Conservation (phyloP, 2,797 vertebrate species). For the Sparus aurata region DNA sequence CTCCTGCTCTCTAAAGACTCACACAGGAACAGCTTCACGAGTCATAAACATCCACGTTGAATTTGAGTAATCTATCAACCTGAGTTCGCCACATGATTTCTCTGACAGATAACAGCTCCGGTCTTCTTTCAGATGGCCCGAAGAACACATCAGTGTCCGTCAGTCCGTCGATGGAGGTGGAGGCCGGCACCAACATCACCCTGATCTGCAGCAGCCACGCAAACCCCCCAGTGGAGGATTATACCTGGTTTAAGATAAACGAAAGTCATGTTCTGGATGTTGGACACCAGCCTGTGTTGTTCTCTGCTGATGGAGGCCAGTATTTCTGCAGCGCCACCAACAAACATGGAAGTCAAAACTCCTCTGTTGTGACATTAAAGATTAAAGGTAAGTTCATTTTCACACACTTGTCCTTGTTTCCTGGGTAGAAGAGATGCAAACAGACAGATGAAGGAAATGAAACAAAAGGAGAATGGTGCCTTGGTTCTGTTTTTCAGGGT, state of each 20-base stretch:
- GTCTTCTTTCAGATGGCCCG: conserved; percentile 49
- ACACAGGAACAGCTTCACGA: conserved; percentile 8
- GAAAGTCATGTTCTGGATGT: neutral
- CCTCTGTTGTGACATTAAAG: conserved; percentile 34
- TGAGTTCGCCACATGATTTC: too few relatives aligned
- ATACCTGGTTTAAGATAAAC: conserved; percentile 56
- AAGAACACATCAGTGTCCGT: conserved; percentile 56
- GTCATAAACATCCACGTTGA: conserved; percentile 46
- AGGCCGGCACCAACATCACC: conserved; percentile 22
- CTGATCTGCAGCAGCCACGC: conserved; percentile 62
- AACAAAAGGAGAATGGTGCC: too few relatives aligned
- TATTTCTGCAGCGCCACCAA: conserved; percentile 56
- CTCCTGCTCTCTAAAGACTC: conserved; percentile 50
- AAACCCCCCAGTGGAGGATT: conserved; percentile 55
- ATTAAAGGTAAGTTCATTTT: too few relatives aligned
- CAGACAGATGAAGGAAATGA: too few relatives aligned
- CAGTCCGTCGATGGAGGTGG: conserved; percentile 12
- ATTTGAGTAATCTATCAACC: conserved; percentile 51
- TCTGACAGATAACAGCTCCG: too few relatives aligned
- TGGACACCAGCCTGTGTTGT: conserved; percentile 9
- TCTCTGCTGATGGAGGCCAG: neutral
- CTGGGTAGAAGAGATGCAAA: too few relatives aligned
- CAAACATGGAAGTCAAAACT: conserved; percentile 60
- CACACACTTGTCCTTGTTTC: too few relatives aligned
- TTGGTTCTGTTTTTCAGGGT: too few relatives aligned